phyloP scores from a whole-genome alignment of 2,888 invertebrate species.

The Imbricaverruca yamaguchii region DNA sequence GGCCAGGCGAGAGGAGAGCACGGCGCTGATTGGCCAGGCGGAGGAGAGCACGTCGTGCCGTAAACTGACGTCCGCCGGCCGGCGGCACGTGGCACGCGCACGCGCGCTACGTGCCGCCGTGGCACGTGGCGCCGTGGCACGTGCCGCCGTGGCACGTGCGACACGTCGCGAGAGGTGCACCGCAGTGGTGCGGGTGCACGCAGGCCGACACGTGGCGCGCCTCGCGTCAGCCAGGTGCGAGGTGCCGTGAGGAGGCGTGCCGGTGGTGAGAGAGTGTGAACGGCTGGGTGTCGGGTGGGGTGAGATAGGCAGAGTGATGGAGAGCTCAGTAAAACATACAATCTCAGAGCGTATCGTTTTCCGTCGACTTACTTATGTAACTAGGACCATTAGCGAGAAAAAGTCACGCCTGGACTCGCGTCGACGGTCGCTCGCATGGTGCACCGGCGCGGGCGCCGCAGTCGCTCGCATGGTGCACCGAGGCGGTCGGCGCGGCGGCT shows the following conservation, averaged over 20 bases:
- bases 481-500: neutral
- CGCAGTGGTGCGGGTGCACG: neutral
- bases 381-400: conserved; percentile 1
- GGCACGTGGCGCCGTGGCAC: conserved; percentile 1
- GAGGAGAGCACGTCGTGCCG: conserved; percentile 23
- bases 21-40: too few species aligned
- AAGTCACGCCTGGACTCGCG: neutral
- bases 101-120: conserved; percentile 20
- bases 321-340: neutral
- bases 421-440: too few species aligned
- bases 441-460: too few species aligned
- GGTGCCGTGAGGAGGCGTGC: neutral
- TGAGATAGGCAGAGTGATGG: neutral
- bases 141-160: neutral
- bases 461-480: neutral
- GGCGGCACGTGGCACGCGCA: conserved; percentile 24
- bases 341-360: conserved; percentile 14
- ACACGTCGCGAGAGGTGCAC: neutral
- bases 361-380: conserved; percentile 5
- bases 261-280: neutral
- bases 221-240: neutral
- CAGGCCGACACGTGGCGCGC: neutral
- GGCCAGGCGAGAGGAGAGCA: conserved; percentile 13
- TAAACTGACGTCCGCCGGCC: too few species aligned
- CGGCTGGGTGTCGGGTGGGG: neutral